Evolutionary conservation across 2,888 invertebrate species (phyloP).

Genomic region (Pycnomerus fuliginosus): DNA sequence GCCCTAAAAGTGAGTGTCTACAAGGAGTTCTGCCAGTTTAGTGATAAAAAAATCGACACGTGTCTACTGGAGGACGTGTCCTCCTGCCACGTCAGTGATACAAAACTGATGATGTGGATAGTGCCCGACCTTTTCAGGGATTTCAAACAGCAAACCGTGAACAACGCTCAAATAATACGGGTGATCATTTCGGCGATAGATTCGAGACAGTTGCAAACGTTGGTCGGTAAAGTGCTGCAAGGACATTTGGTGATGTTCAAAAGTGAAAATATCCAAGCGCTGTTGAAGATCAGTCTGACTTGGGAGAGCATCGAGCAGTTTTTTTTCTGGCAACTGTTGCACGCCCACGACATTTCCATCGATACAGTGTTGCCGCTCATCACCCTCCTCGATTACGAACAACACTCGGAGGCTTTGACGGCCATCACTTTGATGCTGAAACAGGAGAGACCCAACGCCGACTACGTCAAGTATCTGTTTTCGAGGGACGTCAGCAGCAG

Average conservation of each 20-base stretch:
- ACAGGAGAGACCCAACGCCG: slow-evolving; percentile 86
- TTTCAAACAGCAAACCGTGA: slow-evolving; percentile 83
- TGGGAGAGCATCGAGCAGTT: slow-evolving; percentile 99
- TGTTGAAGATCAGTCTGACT: slow-evolving; percentile 79
- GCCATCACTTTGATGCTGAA: slow-evolving; percentile 88
- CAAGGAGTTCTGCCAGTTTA: slow-evolving; percentile 80
- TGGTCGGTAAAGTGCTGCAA: slow-evolving; percentile 88
- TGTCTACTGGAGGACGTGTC: slow-evolving; percentile 81
- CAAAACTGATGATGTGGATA: slow-evolving; percentile 85
- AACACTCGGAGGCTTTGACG: slow-evolving; percentile 90
- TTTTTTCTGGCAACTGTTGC: slow-evolving; percentile 94
- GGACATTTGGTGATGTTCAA: slow-evolving; percentile 84
- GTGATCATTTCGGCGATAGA: slow-evolving; percentile 90
- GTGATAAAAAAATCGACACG: slow-evolving; percentile 70
- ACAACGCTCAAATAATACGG: slow-evolving; percentile 84
- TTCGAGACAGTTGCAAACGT: slow-evolving; percentile 83
- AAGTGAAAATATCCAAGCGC: slow-evolving; percentile 70
- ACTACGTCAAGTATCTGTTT: slow-evolving; percentile 81
- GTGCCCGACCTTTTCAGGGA: slow-evolving; percentile 91
- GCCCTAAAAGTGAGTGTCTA: slow-evolving; percentile 84
- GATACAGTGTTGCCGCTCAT: slow-evolving; percentile 81
- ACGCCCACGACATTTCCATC: slow-evolving; percentile 92
- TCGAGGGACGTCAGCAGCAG: slow-evolving; percentile 60
- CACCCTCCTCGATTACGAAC: slow-evolving; percentile 76
- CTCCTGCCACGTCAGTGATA: slow-evolving; percentile 86